Conservation (phyloP, 1,140 invertebrate species). For the Oscheius sp. region DNA sequence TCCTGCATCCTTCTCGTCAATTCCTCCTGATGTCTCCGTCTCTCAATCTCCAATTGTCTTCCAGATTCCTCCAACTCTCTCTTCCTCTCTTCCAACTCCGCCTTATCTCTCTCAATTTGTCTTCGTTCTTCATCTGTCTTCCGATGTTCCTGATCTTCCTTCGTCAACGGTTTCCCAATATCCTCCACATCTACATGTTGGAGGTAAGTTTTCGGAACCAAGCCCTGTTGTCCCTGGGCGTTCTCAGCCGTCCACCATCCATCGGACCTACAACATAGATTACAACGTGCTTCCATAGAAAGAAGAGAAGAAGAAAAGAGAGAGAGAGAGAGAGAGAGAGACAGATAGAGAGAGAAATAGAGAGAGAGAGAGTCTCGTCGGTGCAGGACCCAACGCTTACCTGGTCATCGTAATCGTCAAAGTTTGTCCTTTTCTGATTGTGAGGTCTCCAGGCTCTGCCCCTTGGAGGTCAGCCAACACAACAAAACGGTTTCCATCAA, state of each 20-base stretch:
- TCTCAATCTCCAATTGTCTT: background rate
- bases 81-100: background rate
- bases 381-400: too few species aligned
- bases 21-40: background rate
- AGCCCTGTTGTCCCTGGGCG: constrained; percentile 17
- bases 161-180: background rate
- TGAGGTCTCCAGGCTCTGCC: constrained; percentile 16
- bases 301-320: too few species aligned
- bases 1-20: too few species aligned
- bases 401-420: background rate
- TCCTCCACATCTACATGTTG: constrained; percentile 4
- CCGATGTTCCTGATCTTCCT: background rate
- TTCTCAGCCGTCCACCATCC: constrained; percentile 31
- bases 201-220: constrained; percentile 26
- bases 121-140: background rate
- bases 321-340: too few species aligned
- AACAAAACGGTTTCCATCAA: constrained; percentile 20
- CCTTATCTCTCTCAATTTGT: background rate
- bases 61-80: background rate
- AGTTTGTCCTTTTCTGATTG: constrained; percentile 10
- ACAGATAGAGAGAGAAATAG: too few species aligned
- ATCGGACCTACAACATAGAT: constrained; percentile 8
- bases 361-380: too few species aligned
- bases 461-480: constrained; percentile 11
- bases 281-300: too few species aligned